Base-by-base conservation (phyloP, 92 coral and sea anemone species). In the Phenganax subtilis region DNA sequence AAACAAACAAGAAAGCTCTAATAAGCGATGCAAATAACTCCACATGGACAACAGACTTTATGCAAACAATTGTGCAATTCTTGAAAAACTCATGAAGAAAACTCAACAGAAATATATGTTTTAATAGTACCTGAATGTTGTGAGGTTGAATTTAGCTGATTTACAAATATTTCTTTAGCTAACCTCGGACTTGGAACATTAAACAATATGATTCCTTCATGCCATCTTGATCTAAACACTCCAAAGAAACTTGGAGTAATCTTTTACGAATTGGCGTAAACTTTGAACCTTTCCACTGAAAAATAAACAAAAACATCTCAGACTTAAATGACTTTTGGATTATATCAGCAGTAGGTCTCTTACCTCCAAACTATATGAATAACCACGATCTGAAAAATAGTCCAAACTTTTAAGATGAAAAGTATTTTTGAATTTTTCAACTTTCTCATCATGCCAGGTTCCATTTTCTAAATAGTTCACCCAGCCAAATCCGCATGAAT, bases 191-290 rank as follows among this genome's bases (percentile, higher is more conserved):
- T 61, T 72, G 56, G 67, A 61, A 62, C 82, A 78, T 78, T 51
- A 78, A 64, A 78, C 82, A 78, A 52, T 78, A 78, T 30, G 82
- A 56, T 52, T 78, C 82, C 27, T 78, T 78, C 82, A 61, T 61
- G 57, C 47, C 30, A 28, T 78, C 82, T 7, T 31, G 57, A 64
- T 62, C 82, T 9, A 51, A 2, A 78, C 82, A 78, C 54, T 78
- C 82, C 60, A 78, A 78, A 8, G 82, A 78, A 37, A 78, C 72
- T 51, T 78, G 82, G 51, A 78, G 63, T 37, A 78, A 63, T 61
- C 60, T 20, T 28, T 59, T 61, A 20, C 71, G 72, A 64, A 78
- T 63, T 20, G 51, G 59, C 28, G 82, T 60, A 3, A 31, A 28
- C 12, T 8, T 29, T 61, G 72, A 78, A 60, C 71, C 53, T 25